Evolutionary conservation across 2,888 invertebrate genomes (phyloP), one percentile per base, ranked within the genome.

Genomic region (Drosophila nigricruria): DNA sequence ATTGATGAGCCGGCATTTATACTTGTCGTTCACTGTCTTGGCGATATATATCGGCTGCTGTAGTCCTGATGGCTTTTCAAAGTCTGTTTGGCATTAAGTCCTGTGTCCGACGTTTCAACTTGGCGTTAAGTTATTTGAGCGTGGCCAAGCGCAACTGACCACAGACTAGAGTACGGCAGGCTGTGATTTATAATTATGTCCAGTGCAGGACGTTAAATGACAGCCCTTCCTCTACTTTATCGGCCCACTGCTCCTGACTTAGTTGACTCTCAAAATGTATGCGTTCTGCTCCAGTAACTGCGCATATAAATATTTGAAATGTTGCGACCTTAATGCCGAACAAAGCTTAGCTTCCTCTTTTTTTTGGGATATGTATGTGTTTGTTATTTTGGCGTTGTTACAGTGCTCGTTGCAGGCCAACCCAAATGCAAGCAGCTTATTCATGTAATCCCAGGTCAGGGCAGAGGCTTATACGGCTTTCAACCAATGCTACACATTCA

Each of bases 91-190:
- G 75, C 82, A 74, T 82, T 87, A 79, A 87, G 73, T 88, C 82
- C 69, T 73, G 62, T 72, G 52, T 72, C 56, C 62, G 79, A 59
- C 49, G 85, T 50, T 68, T 74, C 82, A 70, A 62, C 79, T 74
- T 82, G 74, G 67, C 81, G 83, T 68, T 83, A 86, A 83, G 78
- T 86, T 83, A 88, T 87, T 81, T 87, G 68, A 75, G 78, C 69
- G 69, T 82, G 69, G 64, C 80, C 80, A 67, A 69, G 73, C 70
- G 70, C 40, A 65, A 27, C 70, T 56, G 52, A 53, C 54, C 65
- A 57, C 56, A 53, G 54, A 63, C 67, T 65, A 18, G 53, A 18
- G 4, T 18, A 6, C 25, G 66, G 45, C 43, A 23, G 74, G 25
- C 67, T 50, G 65, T 88, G 89, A 83, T 83, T 83, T 88, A 83